Evolutionary conservation across 2,113 vertebrate species (phyloP), one percentile per base, ranked within the genome.

Genomic region (Hepsetus odoe): DNA sequence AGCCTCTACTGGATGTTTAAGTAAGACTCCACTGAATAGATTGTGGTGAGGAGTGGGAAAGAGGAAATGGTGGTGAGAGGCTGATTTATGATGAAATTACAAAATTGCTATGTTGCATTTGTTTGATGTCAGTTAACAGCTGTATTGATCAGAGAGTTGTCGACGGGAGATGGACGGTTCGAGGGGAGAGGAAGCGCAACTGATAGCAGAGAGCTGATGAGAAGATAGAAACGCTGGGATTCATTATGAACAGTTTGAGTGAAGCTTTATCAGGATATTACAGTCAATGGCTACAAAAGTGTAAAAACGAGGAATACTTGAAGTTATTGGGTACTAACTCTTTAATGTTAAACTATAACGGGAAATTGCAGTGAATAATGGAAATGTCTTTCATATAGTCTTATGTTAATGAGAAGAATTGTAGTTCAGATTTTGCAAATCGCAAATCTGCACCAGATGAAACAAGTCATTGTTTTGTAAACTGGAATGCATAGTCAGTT

Each of bases 151-250:
- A 72, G 28, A 70, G 64, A 33, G 10, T 5, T 33, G 28, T n/a
- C 12, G 35, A 38, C 35, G 73, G 55, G 51, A 76, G 42, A 71
- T 30, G 40, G 70, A 78, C 44, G 40, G 28, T 26, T 55, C 30
- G 22, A 8, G 18, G 51, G 55, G 20, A 59, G 30, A 56, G 65
- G 35, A 71, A 28, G 35, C 24, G 11, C 32, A 67, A n/a, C 51
- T 55, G 51, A 61, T 71, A 73, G 68, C 10, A 49, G 49, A 38
- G 55, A 59, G n/a, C n/a, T 16, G n/a, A 76, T 73, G 40, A 79
- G 30, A 40, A 68, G 53, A 66, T 30, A 30, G 33, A 59, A 61
- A 30, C 26, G 12, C 20, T 24, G 9, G 40, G 6, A 71, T 32
- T 20, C 42, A 51, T 35, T 46, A 51, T 71, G 22, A 26, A 22